Evolutionary conservation across 2,797 vertebrate genomes (phyloP).

Genomic region (Gobionotothen gibberifrons): DNA sequence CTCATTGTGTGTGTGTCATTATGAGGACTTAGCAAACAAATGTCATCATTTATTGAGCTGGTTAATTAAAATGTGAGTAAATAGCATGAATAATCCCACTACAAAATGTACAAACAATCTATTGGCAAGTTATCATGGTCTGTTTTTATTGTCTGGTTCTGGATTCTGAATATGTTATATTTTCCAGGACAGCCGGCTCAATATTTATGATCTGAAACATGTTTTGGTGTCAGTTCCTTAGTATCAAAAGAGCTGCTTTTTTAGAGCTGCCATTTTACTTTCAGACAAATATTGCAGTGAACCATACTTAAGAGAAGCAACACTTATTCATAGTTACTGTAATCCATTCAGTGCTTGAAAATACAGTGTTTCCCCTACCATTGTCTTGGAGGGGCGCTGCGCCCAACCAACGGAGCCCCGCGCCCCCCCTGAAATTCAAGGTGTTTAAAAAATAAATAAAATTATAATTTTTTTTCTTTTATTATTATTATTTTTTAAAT

Average conservation of each 20-base stretch:
- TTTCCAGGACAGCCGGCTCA: background rate
- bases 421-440: too few relatives aligned
- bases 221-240: conserved; percentile 3
- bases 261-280: conserved; percentile 11
- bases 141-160: background rate
- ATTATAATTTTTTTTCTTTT: too few relatives aligned
- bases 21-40: conserved; percentile 12
- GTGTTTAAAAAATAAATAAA: too few relatives aligned
- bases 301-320: conserved; percentile 16
- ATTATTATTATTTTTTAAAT: too few relatives aligned
- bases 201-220: background rate
- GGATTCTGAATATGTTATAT: background rate
- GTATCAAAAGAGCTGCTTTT: conserved; percentile 17
- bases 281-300: background rate
- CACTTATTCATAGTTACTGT: conserved; percentile 1
- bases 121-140: background rate
- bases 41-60: conserved; percentile 19
- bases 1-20: conserved; percentile 29
- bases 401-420: too few relatives aligned
- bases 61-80: conserved; percentile 3
- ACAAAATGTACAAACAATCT: conserved; percentile 1
- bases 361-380: too few relatives aligned
- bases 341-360: conserved; percentile 9
- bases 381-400: too few relatives aligned
- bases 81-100: background rate